Conservation (phyloP, 2,797 vertebrate species). For the Hydrocynus forskahlii region DNA sequence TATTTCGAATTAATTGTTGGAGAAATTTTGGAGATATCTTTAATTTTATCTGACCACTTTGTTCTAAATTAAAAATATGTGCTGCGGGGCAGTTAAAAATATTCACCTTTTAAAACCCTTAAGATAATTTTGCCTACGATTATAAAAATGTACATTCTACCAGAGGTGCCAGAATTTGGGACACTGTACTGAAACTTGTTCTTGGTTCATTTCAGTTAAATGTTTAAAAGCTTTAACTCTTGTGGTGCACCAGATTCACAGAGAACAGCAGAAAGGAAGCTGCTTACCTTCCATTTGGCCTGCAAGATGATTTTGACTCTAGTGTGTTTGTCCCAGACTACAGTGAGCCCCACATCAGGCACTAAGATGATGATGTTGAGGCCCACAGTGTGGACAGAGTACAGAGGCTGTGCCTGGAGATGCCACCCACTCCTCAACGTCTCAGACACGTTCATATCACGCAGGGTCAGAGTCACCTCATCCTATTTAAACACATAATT, state of each 20-base stretch:
- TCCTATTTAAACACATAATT: conserved; percentile 54
- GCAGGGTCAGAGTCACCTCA: conserved; percentile 66
- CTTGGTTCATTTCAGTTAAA: background rate
- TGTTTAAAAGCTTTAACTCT: background rate
- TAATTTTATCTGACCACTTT: too few species aligned
- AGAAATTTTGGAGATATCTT: too few species aligned
- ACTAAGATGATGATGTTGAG: conserved; percentile 74
- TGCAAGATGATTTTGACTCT: conserved; percentile 68
- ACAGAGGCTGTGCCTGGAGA: conserved; percentile 51
- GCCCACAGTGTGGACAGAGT: conserved; percentile 71
- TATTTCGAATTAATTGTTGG: too few species aligned
- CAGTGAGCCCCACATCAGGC: conserved; percentile 66
- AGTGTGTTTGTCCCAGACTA: conserved; percentile 82
- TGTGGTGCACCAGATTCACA: background rate
- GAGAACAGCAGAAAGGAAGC: background rate
- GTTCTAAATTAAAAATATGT: too few species aligned
- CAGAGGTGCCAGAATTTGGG: too few species aligned
- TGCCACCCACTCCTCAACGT: conserved; percentile 28
- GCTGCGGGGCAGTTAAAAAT: too few species aligned
- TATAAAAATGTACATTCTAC: too few species aligned
- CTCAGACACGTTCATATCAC: conserved; percentile 71
- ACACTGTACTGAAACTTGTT: too few species aligned
- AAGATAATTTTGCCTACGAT: too few species aligned
- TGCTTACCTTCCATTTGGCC: conserved; percentile 66
- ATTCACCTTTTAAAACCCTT: too few species aligned